A percentile compares a stretch with the other conserved stretches of the same genome.
phyloP scores from a whole-genome alignment of 2,888 invertebrate species.

The Cepaea hortensis region DNA sequence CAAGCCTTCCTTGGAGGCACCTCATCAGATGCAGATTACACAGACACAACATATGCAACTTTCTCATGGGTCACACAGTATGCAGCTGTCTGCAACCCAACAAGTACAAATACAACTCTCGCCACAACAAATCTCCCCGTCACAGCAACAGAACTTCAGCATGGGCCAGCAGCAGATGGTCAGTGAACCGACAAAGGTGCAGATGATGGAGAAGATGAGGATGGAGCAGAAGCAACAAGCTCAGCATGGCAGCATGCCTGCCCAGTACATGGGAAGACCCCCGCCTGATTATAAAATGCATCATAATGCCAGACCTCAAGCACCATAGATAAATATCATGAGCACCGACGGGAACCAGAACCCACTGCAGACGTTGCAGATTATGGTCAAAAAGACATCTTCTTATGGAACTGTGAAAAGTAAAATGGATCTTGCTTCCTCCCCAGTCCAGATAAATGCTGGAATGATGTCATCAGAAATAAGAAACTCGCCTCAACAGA shows the following conservation, averaged over 20 bases:
- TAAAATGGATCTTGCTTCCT: slow-evolving; percentile 61
- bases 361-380: slow-evolving; percentile 74
- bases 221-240: slow-evolving; percentile 53
- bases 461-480: too few species aligned
- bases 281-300: slow-evolving; percentile 88
- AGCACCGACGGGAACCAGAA: slow-evolving; percentile 53
- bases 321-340: slow-evolving; percentile 54
- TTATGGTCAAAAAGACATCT: slow-evolving; percentile 79
- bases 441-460: too few species aligned
- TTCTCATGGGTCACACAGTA: slow-evolving; percentile 66
- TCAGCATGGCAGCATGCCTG: slow-evolving; percentile 53
- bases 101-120: too few species aligned
- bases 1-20: slow-evolving; percentile 85
- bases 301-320: slow-evolving; percentile 48
- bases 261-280: slow-evolving; percentile 80
- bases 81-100: slow-evolving; percentile 71
- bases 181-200: slow-evolving; percentile 52
- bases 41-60: slow-evolving; percentile 85
- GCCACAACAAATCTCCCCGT: slow-evolving; percentile 62
- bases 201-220: slow-evolving; percentile 57
- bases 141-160: slow-evolving; percentile 64
- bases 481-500: too few species aligned
- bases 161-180: slow-evolving; percentile 52
- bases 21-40: slow-evolving; percentile 84
- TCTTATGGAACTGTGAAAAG: slow-evolving; percentile 66